A percentile compares a stretch with the other conserved stretches of the same genome.
Evolutionary conservation across 1,140 invertebrate genomes (phyloP).

Genomic region (Homalodisca vitripennis): DNA sequence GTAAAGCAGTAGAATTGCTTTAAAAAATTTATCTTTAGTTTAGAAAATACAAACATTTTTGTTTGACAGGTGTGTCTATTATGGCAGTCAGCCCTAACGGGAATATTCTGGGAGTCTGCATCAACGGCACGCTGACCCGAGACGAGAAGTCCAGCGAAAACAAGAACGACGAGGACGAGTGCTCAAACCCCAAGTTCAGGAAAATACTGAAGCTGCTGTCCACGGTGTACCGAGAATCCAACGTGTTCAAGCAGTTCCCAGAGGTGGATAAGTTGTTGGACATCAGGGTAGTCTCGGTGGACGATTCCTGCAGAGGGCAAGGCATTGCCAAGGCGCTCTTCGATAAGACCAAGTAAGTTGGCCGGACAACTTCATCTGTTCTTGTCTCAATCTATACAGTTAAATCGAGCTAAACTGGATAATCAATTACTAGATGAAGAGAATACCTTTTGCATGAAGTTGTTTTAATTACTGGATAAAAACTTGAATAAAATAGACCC

Average conservation of each 20-base stretch:
- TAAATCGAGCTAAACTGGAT: too few species aligned
- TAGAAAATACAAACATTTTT: too few species aligned
- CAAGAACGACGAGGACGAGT: constrained; percentile 30
- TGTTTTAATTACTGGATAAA: too few species aligned
- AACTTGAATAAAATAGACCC: too few species aligned
- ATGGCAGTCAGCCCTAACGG: constrained; percentile 60
- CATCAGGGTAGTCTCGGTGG: constrained; percentile 64
- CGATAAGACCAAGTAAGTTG: constrained; percentile 60
- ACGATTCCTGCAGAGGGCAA: constrained; percentile 60
- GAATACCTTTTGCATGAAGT: too few species aligned
- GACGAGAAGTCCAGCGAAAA: constrained; percentile 3
- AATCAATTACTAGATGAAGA: too few species aligned
- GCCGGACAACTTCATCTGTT: neutral
- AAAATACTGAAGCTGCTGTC: constrained; percentile 61
- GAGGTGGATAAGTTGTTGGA: constrained; percentile 57
- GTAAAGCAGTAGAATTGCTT: too few species aligned
- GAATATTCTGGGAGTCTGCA: constrained; percentile 58
- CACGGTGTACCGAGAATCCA: constrained; percentile 56
- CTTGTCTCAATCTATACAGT: too few species aligned
- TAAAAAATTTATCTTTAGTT: too few species aligned
- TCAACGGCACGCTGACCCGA: constrained; percentile 48
- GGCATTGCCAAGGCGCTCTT: constrained; percentile 64
- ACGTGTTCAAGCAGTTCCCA: constrained; percentile 56
- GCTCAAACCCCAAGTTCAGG: constrained; percentile 41
- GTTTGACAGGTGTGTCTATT: constrained; percentile 55